Percentiles rank a stretch among this genome's conserved stretches.
phyloP scores from a whole-genome alignment of 2,113 vertebrate species.

The Diadophis punctatus region DNA sequence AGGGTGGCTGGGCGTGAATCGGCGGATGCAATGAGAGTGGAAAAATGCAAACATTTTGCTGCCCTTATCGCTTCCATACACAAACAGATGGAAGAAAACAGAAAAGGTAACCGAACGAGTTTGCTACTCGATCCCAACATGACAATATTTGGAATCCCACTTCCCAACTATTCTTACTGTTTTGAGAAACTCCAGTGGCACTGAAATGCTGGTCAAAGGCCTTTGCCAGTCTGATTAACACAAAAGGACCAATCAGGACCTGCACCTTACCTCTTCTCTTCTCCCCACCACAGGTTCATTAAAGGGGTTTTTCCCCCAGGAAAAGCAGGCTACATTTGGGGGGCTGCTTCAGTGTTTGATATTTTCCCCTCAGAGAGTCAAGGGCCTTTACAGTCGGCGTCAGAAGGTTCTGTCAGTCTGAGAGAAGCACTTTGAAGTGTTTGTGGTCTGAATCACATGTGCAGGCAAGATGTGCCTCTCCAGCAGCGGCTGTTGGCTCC shows the following conservation, averaged over 20 bases:
- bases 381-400: conserved; percentile 98
- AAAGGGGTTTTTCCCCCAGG: conserved; percentile 61
- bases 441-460: conserved; percentile 94
- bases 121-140: conserved; percentile 42
- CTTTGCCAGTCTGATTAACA: conserved; percentile 23
- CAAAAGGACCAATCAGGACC: conserved; percentile 68
- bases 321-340: conserved; percentile 61
- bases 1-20: too few species aligned
- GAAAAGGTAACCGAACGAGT: not conserved
- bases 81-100: not conserved
- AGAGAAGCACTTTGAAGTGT: conserved; percentile 95
- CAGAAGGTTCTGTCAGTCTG: conserved; percentile 92
- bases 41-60: too few species aligned
- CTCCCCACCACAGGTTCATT: conserved; percentile 65
- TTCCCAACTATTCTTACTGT: conserved; percentile 35
- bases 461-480: conserved; percentile 92
- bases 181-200: conserved; percentile 26
- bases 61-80: too few species aligned
- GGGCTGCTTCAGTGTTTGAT: conserved; percentile 78
- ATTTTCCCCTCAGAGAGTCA: conserved; percentile 97
- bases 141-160: conserved; percentile 39
- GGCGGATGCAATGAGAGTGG: too few species aligned
- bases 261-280: conserved; percentile 42
- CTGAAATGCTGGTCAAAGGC: not conserved
- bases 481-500: conserved; percentile 30